Percentiles rank a stretch among this genome's conserved stretches.
Conservation (phyloP, 2,797 vertebrate genomes). For the Psittacula derbiana region DNA sequence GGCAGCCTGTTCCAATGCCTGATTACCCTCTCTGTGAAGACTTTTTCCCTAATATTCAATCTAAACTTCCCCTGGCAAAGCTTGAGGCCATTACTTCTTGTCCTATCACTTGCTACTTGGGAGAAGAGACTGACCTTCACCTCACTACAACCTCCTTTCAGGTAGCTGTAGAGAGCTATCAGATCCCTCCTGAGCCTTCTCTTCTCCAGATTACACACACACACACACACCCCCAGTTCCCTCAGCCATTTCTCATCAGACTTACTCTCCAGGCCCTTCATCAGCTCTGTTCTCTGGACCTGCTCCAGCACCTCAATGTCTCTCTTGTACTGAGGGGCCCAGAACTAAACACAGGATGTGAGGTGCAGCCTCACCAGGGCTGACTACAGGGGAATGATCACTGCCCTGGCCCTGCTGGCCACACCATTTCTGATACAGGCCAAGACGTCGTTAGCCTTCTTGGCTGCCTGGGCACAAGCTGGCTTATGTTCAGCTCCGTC, state of each 20-base stretch:
- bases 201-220: neutral
- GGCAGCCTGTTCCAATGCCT: neutral
- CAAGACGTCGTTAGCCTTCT: neutral
- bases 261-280: neutral
- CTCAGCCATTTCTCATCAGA: neutral
- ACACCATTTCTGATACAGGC: too few species aligned
- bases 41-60: neutral
- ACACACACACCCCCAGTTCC: neutral
- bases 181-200: neutral
- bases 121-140: too few species aligned
- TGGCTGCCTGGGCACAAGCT: neutral
- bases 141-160: too few species aligned
- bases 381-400: neutral
- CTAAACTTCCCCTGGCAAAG: too few species aligned
- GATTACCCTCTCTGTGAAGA: neutral
- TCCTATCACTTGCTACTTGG: too few species aligned
- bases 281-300: neutral
- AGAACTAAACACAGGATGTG: neutral
- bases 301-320: neutral
- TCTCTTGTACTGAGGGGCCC: neutral
- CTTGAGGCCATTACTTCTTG: too few species aligned
- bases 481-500: neutral
- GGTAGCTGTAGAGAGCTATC: neutral
- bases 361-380: neutral
- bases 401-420: neutral